phyloP scores from a whole-genome alignment of 2,113 vertebrate genomes.

The Planiliza haematocheilus region DNA sequence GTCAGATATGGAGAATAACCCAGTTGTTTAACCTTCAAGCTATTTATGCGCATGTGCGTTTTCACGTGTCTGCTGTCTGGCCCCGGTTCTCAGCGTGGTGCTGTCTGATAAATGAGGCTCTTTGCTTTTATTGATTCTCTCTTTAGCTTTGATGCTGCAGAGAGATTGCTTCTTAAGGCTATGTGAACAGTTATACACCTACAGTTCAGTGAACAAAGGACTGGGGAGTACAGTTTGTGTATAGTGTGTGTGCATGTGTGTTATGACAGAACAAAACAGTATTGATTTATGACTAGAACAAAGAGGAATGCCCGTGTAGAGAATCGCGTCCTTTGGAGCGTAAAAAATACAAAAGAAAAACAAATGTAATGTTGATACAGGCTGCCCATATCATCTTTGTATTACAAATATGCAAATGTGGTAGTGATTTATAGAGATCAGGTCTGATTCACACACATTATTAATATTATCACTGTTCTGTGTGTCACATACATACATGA shows the following conservation, averaged over 20 bases:
- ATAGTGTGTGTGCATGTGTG: constrained; percentile 18
- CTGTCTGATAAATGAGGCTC: constrained; percentile 54
- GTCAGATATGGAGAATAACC: constrained; percentile 25
- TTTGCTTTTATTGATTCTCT: constrained; percentile 61
- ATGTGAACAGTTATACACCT: constrained; percentile 22
- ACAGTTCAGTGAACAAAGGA: constrained; percentile 62
- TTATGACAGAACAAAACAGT: constrained; percentile 53
- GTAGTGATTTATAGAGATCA: constrained; percentile 28
- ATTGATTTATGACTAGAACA: constrained; percentile 72
- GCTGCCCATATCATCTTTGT: not conserved
- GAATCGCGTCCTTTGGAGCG: constrained; percentile 10
- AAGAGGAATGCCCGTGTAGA: constrained; percentile 28
- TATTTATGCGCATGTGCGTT: constrained; percentile 28
- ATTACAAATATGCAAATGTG: constrained; percentile 22
- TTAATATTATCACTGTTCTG: constrained; percentile 16
- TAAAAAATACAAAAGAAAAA: constrained; percentile 37
- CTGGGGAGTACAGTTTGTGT: constrained; percentile 22
- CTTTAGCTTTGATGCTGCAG: constrained; percentile 50
- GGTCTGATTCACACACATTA: not conserved
- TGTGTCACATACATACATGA: not conserved
- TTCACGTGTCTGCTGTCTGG: constrained; percentile 31
- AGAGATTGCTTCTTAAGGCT: constrained; percentile 54
- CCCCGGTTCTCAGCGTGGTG: constrained; percentile 29
- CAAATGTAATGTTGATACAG: constrained; percentile 2
- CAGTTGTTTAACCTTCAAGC: constrained; percentile 34